A percentile compares a stretch with the other conserved stretches of the same genome.
Conservation (phyloP, 2,797 vertebrate species). For the Gila robusta region DNA sequence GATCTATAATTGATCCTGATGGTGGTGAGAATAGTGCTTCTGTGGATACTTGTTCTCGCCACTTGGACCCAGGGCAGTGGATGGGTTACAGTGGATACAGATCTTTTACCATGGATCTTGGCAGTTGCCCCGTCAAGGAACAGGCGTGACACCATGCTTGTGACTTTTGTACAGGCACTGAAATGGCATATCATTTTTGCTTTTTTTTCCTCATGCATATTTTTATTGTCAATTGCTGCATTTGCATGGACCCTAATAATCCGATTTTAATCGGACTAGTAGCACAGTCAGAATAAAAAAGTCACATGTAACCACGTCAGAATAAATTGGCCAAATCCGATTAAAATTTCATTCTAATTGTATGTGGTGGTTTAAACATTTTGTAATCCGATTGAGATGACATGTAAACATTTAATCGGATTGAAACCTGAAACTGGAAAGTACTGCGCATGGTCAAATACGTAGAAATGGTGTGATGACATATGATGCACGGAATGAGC, state of each 20-base stretch:
- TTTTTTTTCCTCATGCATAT: not conserved
- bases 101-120: slow-evolving; percentile 42
- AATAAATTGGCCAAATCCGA: not conserved
- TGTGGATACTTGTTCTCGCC: slow-evolving; percentile 35
- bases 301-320: not conserved
- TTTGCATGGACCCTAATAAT: not conserved
- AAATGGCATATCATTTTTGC: not conserved
- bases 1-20: slow-evolving; percentile 43
- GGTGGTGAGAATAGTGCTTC: slow-evolving; percentile 34
- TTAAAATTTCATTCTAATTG: not conserved
- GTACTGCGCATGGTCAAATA: not conserved
- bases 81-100: slow-evolving; percentile 35
- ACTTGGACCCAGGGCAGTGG: slow-evolving; percentile 27
- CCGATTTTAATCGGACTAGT: not conserved
- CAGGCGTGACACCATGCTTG: not conserved
- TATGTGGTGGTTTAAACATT: not conserved
- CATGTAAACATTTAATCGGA: not conserved
- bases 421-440: not conserved
- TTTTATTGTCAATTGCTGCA: not conserved
- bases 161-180: not conserved
- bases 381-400: not conserved
- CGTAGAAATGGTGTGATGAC: not conserved
- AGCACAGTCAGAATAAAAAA: not conserved
- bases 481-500: not conserved
- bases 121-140: slow-evolving; percentile 6